A percentile compares a stretch with the other conserved stretches of the same genome.
These are phyloP conservation scores for Chironomus striatipennis DNA, from an alignment of 1,140 invertebrate genomes.

Conservation along the genomic window DNA sequence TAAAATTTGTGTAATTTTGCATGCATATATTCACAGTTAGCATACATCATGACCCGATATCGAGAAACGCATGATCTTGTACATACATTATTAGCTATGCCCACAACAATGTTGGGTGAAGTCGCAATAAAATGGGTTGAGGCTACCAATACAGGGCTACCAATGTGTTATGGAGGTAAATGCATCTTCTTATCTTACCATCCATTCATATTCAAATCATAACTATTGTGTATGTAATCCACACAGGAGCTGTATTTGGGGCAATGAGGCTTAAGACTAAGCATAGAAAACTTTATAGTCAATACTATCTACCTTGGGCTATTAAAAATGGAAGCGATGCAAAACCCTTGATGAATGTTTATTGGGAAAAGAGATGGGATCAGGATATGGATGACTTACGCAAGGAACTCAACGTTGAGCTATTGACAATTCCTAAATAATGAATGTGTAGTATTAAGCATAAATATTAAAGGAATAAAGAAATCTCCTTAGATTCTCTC, in stretches of 20 bases:
- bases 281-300: constrained; percentile 71
- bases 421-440: constrained; percentile 11
- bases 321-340: constrained; percentile 66
- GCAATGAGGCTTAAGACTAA: constrained; percentile 70
- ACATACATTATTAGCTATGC: constrained; percentile 85
- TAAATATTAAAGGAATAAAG: no score
- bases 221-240: neutral
- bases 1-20: neutral
- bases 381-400: constrained; percentile 74
- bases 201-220: neutral
- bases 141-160: constrained; percentile 79
- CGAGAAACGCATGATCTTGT: constrained; percentile 93
- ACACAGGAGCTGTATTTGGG: constrained; percentile 68
- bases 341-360: constrained; percentile 64
- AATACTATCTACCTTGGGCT: constrained; percentile 81
- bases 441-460: neutral
- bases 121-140: constrained; percentile 97
- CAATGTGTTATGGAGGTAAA: constrained; percentile 75
- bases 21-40: constrained; percentile 50
- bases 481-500: no score
- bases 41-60: constrained; percentile 95
- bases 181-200: neutral
- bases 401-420: constrained; percentile 59
- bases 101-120: constrained; percentile 88
- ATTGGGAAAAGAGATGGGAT: constrained; percentile 92